Base-by-base conservation (phyloP, 2,113 vertebrate species). In the Otis tarda region DNA sequence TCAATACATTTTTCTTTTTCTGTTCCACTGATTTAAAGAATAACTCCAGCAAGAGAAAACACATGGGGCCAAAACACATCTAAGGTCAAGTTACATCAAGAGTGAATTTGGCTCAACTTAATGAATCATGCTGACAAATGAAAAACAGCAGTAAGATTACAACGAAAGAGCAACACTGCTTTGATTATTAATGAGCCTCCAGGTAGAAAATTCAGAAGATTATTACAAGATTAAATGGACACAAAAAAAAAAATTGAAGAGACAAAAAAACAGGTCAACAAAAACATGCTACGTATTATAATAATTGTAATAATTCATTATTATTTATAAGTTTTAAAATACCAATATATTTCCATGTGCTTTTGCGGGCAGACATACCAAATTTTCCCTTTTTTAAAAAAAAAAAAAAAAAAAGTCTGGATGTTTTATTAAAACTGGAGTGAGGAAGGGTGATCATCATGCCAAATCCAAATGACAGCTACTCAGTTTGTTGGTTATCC, bases 11-110 rank as follows among this genome's bases (percentile, higher is more conserved):
- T 94, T 87, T 68, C 65, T 75, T 94, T 81, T 93, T 89, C 69
- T 94, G 49, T 89, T 93, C 53, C 53, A 37, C 57, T 76, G 73
- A 92, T 90, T 95, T 87, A 85, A 95, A 85, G 81, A 95, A 87
- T 93, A 90, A 95, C 65, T 96, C 74, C 65, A 92, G 73, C 83
- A 93, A 96, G 77, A 91, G 88, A 96, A 96, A 95, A 96, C 95
- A 97, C 76, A 95, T 75, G 88, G 76, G 89, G 69, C 80, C 80
- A 96, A 89, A 93, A 93, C 57, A 78, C 77, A 90, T 89, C 57
- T 93, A 90, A 93, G 92, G 90, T 96, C 92, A 93, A 93, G 83
- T 97, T 96, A 95, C 94, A 97, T 75, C 92, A 87, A 88, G 65
- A 92, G 80, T 76, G 49, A 94, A 90, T 94, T 96, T 90, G 79